Evolutionary conservation across 1,140 invertebrate species (phyloP), one percentile per base, ranked within the genome.

Genomic region (Cydia fagiglandana): DNA sequence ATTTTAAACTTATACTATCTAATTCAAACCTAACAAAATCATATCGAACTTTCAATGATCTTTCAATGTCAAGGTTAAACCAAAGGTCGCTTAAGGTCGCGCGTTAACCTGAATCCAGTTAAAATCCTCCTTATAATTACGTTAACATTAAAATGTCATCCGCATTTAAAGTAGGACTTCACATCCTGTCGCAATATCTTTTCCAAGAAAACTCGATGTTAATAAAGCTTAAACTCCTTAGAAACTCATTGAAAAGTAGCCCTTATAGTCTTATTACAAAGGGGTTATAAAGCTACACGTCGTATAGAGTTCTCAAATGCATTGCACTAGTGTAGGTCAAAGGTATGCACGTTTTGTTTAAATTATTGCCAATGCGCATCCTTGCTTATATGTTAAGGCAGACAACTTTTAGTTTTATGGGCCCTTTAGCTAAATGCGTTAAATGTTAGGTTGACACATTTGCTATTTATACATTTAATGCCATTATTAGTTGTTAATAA

Each of bases 311-410:
- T 41, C 66, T 41, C n/a, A 15, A 38, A 24, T 68, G 64, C 76
- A 38, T 73, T 77, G 77, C 77, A 76, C 73, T 41, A 68, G 75
- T 78, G 77, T 80, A 84, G 84, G 84, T 86, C 83, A 86, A 79
- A 85, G 83, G 82, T 85, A 81, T 79, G 75, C 82, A 85, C 80
- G 81, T 80, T 83, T 83, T 82, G 83, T 82, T 83, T 81, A 80
- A 84, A 79, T 83, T 83, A 84, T 84, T 81, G 75, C 77, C 78
- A 20, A 76, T 78, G 77, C 78, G 68, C 80, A 85, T 85, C 84
- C 79, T 81, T 81, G 78, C 47, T 80, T 84, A 78, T 83, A 79
- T 83, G 83, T 84, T 83, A 84, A 84, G 83, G 83, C 50, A 81
- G 80, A 80, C 83, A 84, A 80, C 83, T 82, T 82, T 83, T 80